Evolutionary conservation across 2,888 invertebrate genomes (phyloP).

Genomic region (Noctua pronuba): DNA sequence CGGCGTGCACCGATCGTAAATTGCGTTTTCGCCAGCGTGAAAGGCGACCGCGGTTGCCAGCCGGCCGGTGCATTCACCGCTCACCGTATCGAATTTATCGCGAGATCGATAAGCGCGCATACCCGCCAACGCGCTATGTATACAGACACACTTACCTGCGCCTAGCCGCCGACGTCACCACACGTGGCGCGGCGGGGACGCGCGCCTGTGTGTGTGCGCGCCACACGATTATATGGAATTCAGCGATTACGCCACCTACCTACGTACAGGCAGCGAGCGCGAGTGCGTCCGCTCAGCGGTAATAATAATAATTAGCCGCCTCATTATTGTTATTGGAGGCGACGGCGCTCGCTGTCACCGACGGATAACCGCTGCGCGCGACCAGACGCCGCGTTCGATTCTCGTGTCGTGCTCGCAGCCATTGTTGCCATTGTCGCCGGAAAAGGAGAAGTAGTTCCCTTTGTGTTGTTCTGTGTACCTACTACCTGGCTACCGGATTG

Average conservation of each 20-base stretch:
- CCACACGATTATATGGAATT: conserved; percentile 83
- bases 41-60: conserved; percentile 81
- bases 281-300: conserved; percentile 77
- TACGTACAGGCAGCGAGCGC: conserved; percentile 73
- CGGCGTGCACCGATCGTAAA: conserved; percentile 78
- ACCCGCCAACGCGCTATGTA: conserved; percentile 75
- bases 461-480: conserved; percentile 73
- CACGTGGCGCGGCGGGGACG: conserved; percentile 81
- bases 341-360: conserved; percentile 78
- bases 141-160: conserved; percentile 74
- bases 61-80: conserved; percentile 86
- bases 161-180: conserved; percentile 81
- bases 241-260: conserved; percentile 86
- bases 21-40: conserved; percentile 84
- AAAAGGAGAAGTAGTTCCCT: conserved; percentile 73
- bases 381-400: conserved; percentile 75
- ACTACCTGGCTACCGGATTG: conserved; percentile 73
- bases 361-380: conserved; percentile 80
- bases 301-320: conserved; percentile 86
- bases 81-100: conserved; percentile 87
- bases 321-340: conserved; percentile 84
- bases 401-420: conserved; percentile 66
- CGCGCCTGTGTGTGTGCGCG: conserved; percentile 75
- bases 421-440: conserved; percentile 75
- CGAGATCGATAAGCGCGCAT: conserved; percentile 84